Conservation (phyloP, 2,797 vertebrate genomes). For the Myoxocephalus aenaeus region DNA sequence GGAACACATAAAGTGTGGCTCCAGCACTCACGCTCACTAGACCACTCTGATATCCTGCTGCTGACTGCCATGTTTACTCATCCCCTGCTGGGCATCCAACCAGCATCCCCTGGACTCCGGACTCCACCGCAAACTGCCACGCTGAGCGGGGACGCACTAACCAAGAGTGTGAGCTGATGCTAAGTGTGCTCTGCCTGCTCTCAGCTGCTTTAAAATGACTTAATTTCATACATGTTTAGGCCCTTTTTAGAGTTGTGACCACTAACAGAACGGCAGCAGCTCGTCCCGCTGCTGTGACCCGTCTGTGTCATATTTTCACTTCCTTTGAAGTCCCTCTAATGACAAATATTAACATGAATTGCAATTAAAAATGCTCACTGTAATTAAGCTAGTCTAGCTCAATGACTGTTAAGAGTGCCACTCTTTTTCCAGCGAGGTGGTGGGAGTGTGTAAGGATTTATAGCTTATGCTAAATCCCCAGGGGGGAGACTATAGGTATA, state of each 20-base stretch:
- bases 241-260: constrained; percentile 3
- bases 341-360: constrained; percentile 66
- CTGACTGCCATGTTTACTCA: constrained; percentile 84
- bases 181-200: constrained; percentile 24
- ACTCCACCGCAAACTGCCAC: constrained; percentile 60
- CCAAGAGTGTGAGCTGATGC: constrained; percentile 4
- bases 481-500: constrained; percentile 85
- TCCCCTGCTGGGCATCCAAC: constrained; percentile 81
- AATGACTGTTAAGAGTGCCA: constrained; percentile 62
- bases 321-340: constrained; percentile 61
- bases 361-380: constrained; percentile 66
- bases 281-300: constrained; percentile 28
- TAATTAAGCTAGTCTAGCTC: constrained; percentile 63
- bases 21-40: constrained; percentile 87
- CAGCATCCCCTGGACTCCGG: constrained; percentile 73
- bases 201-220: constrained; percentile 18
- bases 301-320: constrained; percentile 29
- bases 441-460: constrained; percentile 82
- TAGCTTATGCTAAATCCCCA: constrained; percentile 84
- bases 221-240: not conserved
- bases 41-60: constrained; percentile 82
- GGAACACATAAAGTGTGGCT: constrained; percentile 85
- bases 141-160: constrained; percentile 58
- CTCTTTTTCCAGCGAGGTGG: constrained; percentile 62
- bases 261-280: not conserved